These are phyloP conservation scores for Tetramorium alpestre DNA, from an alignment of 1,140 invertebrate species.

Conservation along the genomic window DNA sequence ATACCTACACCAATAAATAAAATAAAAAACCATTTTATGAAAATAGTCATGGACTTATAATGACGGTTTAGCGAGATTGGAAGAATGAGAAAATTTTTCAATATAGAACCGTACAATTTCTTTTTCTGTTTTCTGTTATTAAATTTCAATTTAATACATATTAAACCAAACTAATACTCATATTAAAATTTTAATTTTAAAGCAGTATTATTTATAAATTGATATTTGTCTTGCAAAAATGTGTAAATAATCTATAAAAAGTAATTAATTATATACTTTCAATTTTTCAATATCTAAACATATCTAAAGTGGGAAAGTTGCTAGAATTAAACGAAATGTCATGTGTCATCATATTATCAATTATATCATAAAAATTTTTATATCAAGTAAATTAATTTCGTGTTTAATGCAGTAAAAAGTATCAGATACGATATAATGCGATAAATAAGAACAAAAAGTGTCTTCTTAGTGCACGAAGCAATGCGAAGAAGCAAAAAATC, in stretches of 20 bases:
- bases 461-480: not conserved
- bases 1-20: not conserved
- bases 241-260: too few species aligned
- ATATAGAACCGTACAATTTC: not conserved
- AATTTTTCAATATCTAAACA: not conserved
- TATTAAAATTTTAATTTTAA: not conserved
- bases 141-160: not conserved
- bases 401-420: not conserved
- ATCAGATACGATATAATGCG: not conserved
- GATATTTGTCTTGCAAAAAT: not conserved
- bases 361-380: not conserved
- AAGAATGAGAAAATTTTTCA: not conserved
- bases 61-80: not conserved
- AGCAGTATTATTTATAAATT: too few species aligned
- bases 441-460: not conserved
- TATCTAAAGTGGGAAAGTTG: not conserved
- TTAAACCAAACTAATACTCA: not conserved
- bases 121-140: too few species aligned
- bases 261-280: not conserved
- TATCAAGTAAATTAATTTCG: not conserved
- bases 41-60: not conserved
- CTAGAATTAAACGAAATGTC: not conserved
- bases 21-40: not conserved
- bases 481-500: conserved; percentile 2
- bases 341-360: not conserved